Base-by-base conservation (phyloP, 2,113 vertebrate species). In the Ancistrus triradiatus region DNA sequence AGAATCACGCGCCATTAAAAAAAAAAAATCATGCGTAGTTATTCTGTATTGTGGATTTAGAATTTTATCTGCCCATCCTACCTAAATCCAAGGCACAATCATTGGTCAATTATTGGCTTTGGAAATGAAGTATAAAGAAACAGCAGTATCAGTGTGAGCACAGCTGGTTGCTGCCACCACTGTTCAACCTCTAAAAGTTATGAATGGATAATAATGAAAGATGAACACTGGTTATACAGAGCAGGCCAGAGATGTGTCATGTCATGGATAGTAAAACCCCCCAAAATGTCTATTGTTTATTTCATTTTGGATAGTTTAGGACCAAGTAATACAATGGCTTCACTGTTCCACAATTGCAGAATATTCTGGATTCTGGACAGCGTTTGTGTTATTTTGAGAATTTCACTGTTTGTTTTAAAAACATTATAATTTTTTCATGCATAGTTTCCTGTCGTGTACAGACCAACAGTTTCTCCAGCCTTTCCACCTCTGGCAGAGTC, bases 401-500 rank as follows among this genome's bases (percentile, higher is more conserved):
- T 66, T 48, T 66, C 24, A 48, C 21, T 57, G 61, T 63, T 69
- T 74, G 48, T 63, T 74, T 63, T 62, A 70, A 74, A 51, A 66
- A 74, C 66, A 74, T 63, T 62, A 51, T 31, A 11, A 49, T 51
- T 62, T 70, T 74, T 68, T 61, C 42, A 51, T 35, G 44, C 69
- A 62, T 66, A 50, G 47, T 61, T 72, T 72, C 69, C 63, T 31
- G 64, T 61, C 51, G 9, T 38, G 25, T 53, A 13, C 9, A 62
- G 51, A 22, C 44, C 21, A 7, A 22, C 7, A 2, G n/a, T 49
- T 71, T 53, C 49, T 37, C 22, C 31, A 13, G 56, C 51, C 60
- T 48, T 62, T 72, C 25, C 15, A 66, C 42, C 58, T 44, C 52
- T 56, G 33, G 69, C 63, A 46, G 43, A 49, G 47, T 43, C 13